Evolutionary conservation across 30 jellyfish, hydroid and myxozoan genomes (phyloP).

Genomic region (Morbakka virulenta): DNA sequence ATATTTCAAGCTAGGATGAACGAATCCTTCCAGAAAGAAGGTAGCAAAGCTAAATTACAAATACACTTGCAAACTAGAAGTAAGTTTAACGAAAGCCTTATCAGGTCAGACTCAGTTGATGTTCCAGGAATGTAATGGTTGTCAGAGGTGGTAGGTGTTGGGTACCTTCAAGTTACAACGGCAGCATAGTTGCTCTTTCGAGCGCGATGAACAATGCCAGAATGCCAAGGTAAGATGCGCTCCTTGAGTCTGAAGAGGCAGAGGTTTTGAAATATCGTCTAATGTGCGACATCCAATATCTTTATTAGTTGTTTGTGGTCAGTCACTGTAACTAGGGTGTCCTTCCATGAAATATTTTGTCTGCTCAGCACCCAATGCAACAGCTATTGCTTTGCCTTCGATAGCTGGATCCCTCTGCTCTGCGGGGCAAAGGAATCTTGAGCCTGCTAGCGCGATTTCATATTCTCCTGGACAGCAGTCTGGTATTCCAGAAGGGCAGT

Average conservation of each 20-base stretch:
- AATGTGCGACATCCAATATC: constrained; percentile 15
- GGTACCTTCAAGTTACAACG: constrained; percentile 4
- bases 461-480: constrained; percentile 16
- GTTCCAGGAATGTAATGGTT: too few relatives aligned
- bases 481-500: constrained; percentile 2
- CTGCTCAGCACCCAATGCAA: too few relatives aligned
- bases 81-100: too few relatives aligned
- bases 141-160: too few relatives aligned
- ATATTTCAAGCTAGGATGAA: too few relatives aligned
- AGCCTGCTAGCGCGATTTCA: constrained; percentile 10
- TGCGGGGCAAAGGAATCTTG: constrained; percentile 1
- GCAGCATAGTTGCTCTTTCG: constrained; percentile 13
- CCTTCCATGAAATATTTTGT: constrained; percentile 6
- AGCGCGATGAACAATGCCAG: background rate
- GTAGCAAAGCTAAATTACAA: too few relatives aligned
- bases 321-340: background rate
- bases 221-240: constrained; percentile 13
- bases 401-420: constrained; percentile 7
- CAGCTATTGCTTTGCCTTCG: constrained; percentile 28
- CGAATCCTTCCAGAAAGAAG: too few relatives aligned
- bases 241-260: too few relatives aligned
- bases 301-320: constrained; percentile 31
- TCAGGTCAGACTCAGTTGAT: too few relatives aligned
- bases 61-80: too few relatives aligned
- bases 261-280: background rate